Percentiles rank a stretch among this genome's conserved stretches.
Evolutionary conservation across 2,888 invertebrate species (phyloP).

Genomic region (Helicoverpa assulta): DNA sequence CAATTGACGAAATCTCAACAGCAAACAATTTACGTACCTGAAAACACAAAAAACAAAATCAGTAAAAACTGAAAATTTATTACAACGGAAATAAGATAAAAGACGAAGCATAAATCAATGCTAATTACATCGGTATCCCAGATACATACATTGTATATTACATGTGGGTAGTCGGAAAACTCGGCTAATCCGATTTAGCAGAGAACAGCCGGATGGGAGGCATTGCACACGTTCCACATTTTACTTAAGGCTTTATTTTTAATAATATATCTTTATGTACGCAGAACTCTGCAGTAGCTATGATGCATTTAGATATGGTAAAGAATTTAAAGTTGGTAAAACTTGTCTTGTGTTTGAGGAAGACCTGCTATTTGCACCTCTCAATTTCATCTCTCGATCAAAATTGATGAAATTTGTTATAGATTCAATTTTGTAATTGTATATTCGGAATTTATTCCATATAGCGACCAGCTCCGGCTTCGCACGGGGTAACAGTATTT

Average conservation of each 20-base stretch:
- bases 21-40: constrained; percentile 44
- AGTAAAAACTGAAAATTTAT: not conserved
- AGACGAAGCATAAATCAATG: constrained; percentile 13
- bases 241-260: constrained; percentile 24
- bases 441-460: too few relatives aligned
- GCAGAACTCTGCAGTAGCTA: not conserved
- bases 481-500: too few relatives aligned
- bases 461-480: too few relatives aligned
- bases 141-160: constrained; percentile 6
- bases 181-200: constrained; percentile 40
- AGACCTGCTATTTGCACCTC: not conserved
- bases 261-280: constrained; percentile 6
- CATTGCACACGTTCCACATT: constrained; percentile 16
- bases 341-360: not conserved
- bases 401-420: too few relatives aligned
- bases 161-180: constrained; percentile 23
- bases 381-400: not conserved
- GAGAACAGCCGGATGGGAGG: constrained; percentile 16
- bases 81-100: not conserved
- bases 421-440: too few relatives aligned
- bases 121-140: constrained; percentile 13
- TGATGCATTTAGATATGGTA: not conserved
- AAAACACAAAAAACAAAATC: constrained; percentile 26
- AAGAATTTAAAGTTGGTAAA: not conserved
- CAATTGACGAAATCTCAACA: not conserved